Base-by-base conservation (phyloP, 1,140 invertebrate species). In the Bombus superbus region DNA sequence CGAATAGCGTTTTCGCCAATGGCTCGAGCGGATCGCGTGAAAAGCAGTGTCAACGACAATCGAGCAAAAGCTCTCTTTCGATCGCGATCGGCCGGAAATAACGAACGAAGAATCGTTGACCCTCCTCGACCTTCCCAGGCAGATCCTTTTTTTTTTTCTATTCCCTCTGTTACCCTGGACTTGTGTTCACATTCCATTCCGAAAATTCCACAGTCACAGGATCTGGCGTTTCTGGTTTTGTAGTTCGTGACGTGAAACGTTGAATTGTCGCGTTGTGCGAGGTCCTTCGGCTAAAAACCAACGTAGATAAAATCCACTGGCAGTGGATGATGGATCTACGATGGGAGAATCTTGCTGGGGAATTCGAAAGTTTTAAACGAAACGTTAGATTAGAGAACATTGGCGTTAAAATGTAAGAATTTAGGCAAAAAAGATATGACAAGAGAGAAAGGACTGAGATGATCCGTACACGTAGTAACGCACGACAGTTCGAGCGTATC, bases 31-130 rank as follows among this genome's bases (percentile, higher is more conserved):
- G 18, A 11, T 57, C 59, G 53, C 57, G 81, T 87, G 85, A 89
- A 84, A 90, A 68, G 79, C 86, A 68, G 62, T 87, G 91, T 86
- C 84, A 86, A 86, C 83, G 86, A 83, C 82, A 90, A 76, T 81
- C 66, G 57, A 57, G 71, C 72, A 59, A 83, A 85, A 69, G 53
- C 83, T 83, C 75, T 73, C 28, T 71, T 85, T 47, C 66, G 18
- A 22, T 53, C 47, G 47, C 79, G 83, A 87, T 89, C 87, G 79
- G 86, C 47, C 86, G 86, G 88, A 91, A 92, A 92, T 91, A 92
- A 92, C 89, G 75, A 76, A 38, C 72, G 69, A 91, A 91, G 89
- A 92, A 91, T 88, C 86, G 77, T 81, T 68, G 79, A 84, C 35
- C 81, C 82, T 66, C 66, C 35, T 81, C 32, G 47, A 59, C 59